These are phyloP conservation scores for Eupeodes luniger DNA, from an alignment of 2,888 invertebrate species.

Conservation along the genomic window DNA sequence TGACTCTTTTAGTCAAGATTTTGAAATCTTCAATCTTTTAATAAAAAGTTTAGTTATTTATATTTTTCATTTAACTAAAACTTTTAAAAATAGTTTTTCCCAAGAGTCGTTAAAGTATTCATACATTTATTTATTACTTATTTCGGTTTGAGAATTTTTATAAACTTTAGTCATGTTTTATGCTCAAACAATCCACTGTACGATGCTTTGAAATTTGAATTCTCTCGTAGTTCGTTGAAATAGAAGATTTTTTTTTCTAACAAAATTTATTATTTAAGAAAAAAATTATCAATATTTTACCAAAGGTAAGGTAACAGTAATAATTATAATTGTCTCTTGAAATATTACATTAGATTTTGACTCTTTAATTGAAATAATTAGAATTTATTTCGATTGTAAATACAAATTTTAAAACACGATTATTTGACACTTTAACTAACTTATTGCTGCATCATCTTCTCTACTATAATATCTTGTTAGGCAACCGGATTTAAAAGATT, in stretches of 20 bases:
- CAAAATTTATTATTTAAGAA: not conserved
- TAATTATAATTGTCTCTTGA: constrained; percentile 32
- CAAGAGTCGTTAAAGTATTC: too few relatives aligned
- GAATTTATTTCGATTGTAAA: constrained; percentile 2
- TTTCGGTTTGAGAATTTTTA: too few relatives aligned
- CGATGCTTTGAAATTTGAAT: not conserved
- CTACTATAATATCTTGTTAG: too few relatives aligned
- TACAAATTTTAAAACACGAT: constrained; percentile 17
- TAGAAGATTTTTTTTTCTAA: constrained; percentile 1
- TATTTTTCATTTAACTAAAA: too few relatives aligned
- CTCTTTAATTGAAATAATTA: constrained; percentile 11
- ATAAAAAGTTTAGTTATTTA: too few relatives aligned
- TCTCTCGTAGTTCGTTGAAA: constrained; percentile 13
- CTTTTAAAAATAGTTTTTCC: too few relatives aligned
- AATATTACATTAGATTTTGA: constrained; percentile 28
- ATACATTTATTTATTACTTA: too few relatives aligned
- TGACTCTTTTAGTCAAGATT: too few relatives aligned
- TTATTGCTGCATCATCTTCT: too few relatives aligned
- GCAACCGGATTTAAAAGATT: constrained; percentile 26
- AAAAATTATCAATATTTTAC: constrained; percentile 42
- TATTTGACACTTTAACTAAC: not conserved
- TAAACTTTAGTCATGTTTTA: not conserved
- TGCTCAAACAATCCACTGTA: not conserved
- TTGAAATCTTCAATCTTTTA: too few relatives aligned
- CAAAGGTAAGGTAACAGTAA: not conserved